Conservation (phyloP, 64 coral and sea anemone species). For the Anthopleura sola region DNA sequence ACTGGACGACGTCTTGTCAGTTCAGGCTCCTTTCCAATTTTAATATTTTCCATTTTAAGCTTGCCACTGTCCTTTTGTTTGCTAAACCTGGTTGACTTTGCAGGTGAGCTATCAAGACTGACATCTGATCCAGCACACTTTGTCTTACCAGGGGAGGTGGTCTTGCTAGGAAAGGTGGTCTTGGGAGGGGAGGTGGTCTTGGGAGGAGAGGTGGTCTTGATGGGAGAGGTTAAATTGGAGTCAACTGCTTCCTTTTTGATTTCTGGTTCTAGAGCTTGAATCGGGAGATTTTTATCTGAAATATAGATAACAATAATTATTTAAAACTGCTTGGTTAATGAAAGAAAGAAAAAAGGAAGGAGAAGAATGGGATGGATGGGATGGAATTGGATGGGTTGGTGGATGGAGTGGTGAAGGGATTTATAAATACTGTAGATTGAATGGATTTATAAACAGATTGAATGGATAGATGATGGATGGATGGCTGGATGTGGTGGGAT, state of each 20-base stretch:
- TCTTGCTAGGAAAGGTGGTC: conserved; percentile 34
- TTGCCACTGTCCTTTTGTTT: conserved; percentile 62
- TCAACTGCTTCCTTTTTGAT: background rate
- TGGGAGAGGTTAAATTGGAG: conserved; percentile 17
- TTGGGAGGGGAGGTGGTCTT: conserved; percentile 33
- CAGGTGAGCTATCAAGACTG: conserved; percentile 1
- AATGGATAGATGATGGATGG: too few relatives aligned
- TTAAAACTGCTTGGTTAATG: background rate
- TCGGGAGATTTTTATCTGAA: background rate
- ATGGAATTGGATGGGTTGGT: too few relatives aligned
- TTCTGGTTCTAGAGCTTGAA: background rate
- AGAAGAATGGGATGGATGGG: too few relatives aligned
- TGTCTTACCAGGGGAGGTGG: conserved; percentile 35
- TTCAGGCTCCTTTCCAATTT: conserved; percentile 73
- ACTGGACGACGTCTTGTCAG: conserved; percentile 79
- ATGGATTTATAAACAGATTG: too few relatives aligned
- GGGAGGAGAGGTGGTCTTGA: conserved; percentile 29
- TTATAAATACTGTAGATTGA: too few relatives aligned
- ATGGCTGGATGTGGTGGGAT: too few relatives aligned
- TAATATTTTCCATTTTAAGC: conserved; percentile 68
- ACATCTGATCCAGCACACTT: background rate
- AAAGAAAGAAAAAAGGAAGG: background rate
- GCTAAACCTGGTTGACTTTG: conserved; percentile 29
- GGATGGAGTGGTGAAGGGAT: too few relatives aligned
- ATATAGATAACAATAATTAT: background rate